Percentiles rank a stretch among this genome's conserved stretches.
Evolutionary conservation across 2,888 invertebrate genomes (phyloP).

Genomic region (Gonocerus acuteangulatus): DNA sequence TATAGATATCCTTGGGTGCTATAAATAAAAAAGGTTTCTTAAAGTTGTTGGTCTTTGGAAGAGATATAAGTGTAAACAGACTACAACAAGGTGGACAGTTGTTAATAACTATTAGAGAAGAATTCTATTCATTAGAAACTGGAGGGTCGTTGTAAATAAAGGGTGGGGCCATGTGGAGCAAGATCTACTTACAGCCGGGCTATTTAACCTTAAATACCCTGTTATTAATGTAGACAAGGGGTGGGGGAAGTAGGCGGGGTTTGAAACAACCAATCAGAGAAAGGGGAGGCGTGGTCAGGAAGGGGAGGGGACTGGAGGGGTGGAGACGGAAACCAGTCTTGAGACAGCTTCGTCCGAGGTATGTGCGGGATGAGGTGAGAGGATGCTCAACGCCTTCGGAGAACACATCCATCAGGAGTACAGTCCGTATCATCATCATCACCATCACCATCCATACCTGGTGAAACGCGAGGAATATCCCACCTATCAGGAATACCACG

Average conservation of each 20-base stretch:
- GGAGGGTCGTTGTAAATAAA: slow-evolving; percentile 12
- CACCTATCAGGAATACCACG: slow-evolving; percentile 1
- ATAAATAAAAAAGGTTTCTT: too few species aligned
- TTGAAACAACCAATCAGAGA: background rate
- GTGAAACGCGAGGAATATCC: slow-evolving; percentile 16
- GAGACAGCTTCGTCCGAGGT: background rate
- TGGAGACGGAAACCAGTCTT: background rate
- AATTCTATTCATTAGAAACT: slow-evolving; percentile 3
- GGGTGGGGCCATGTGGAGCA: slow-evolving; percentile 17
- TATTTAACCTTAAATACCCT: slow-evolving; percentile 22
- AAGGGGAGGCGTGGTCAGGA: background rate
- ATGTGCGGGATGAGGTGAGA: slow-evolving; percentile 16
- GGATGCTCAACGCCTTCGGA: slow-evolving; percentile 21
- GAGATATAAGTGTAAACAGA: background rate
- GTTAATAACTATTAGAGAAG: slow-evolving; percentile 1
- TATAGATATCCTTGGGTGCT: too few species aligned
- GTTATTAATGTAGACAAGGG: slow-evolving; percentile 18
- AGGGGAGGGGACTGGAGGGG: background rate
- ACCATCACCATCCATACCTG: slow-evolving; percentile 13
- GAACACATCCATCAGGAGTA: slow-evolving; percentile 17
- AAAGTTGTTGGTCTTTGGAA: too few species aligned
- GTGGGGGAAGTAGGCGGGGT: background rate
- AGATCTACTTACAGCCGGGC: slow-evolving; percentile 15
- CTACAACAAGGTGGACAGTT: background rate
- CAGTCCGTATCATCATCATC: slow-evolving; percentile 6